phyloP scores from a whole-genome alignment of 1,140 invertebrate genomes.

The Leucophenga varia region DNA sequence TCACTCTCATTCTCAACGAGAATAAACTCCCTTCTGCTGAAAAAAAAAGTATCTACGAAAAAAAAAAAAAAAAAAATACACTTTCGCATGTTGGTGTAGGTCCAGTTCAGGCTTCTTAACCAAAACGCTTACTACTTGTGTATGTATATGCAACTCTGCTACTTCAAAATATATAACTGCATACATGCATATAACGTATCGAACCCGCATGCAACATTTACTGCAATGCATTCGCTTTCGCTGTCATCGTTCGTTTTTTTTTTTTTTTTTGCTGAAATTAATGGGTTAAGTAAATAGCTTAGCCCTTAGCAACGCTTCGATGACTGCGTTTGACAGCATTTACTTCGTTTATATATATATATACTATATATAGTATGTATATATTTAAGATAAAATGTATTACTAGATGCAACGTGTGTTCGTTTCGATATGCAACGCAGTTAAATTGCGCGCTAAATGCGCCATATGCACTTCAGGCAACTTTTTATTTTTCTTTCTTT shows the following conservation, averaged over 20 bases:
- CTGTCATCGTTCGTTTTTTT: conserved; percentile 13
- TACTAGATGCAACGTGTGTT: too few species aligned
- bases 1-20: too few species aligned
- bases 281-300: conserved; percentile 47
- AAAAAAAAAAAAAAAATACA: conserved; percentile 1
- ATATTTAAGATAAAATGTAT: too few species aligned
- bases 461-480: too few species aligned
- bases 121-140: conserved; percentile 29
- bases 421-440: too few species aligned
- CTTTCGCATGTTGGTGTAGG: conserved; percentile 29
- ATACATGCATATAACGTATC: too few species aligned
- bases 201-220: conserved; percentile 3
- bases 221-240: conserved; percentile 13
- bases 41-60: too few species aligned
- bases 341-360: too few species aligned
- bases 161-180: conserved; percentile 32
- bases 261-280: conserved; percentile 25
- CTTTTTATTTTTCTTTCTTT: too few species aligned
- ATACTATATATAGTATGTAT: too few species aligned
- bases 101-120: conserved; percentile 33
- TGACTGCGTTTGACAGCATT: conserved; percentile 14
- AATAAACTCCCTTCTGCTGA: too few species aligned
- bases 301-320: conserved; percentile 4
- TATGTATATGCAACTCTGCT: conserved; percentile 14
- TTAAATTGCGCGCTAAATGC: too few species aligned